Evolutionary conservation across 2,797 vertebrate genomes (phyloP).

Genomic region (Sebastes minor): DNA sequence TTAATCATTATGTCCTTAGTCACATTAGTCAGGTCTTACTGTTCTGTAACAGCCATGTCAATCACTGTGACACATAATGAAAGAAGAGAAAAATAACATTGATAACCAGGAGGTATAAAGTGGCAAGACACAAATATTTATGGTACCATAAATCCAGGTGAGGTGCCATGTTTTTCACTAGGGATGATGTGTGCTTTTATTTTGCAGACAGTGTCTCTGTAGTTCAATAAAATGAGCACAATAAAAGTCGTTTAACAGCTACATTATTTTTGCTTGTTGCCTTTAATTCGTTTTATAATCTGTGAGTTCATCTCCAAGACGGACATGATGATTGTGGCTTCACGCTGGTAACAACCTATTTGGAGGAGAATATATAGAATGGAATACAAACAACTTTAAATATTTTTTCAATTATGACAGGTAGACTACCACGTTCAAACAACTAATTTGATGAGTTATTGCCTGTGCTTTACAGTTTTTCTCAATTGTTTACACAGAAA

Average conservation of each 20-base stretch:
- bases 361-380: background rate
- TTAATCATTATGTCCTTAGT: conserved; percentile 16
- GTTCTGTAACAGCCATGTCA: background rate
- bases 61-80: background rate
- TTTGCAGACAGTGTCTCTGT: background rate
- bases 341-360: background rate
- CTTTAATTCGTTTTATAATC: background rate
- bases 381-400: background rate
- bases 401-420: background rate
- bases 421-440: background rate
- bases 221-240: background rate
- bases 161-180: background rate
- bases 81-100: conserved; percentile 4
- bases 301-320: background rate
- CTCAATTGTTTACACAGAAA: too few species aligned
- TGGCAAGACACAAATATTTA: background rate
- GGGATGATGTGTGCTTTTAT: background rate
- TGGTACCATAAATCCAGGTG: background rate
- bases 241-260: background rate
- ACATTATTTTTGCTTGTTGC: background rate
- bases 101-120: background rate
- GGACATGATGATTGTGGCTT: background rate
- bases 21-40: background rate
- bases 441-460: background rate
- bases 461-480: background rate